Evolutionary conservation across 30 jellyfish, hydroid and myxozoan genomes (phyloP), one percentile per base, ranked within the genome.

Genomic region (Rhopilema esculentum): DNA sequence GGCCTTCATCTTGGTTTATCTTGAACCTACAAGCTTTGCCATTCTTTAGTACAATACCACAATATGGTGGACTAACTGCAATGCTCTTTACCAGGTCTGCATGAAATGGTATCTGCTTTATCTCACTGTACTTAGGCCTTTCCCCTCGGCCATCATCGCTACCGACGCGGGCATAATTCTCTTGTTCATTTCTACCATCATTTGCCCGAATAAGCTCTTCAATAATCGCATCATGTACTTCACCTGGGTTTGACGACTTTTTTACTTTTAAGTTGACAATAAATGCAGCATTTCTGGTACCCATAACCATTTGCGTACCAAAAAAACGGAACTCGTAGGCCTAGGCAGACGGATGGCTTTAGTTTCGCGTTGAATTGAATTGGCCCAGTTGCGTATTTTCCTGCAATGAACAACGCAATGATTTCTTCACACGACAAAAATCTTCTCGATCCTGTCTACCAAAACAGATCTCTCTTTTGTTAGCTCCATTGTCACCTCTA

Each of bases 41-140:
- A 48, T 84, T 84, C 20, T 84, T 53, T 73, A 84, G 62, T 17
- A 84, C 79, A 27, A 84, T 48, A 1, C 86, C 92, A 31, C 73
- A 27, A 57, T 49, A 84, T 26, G 92, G 87, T 12, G 92, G 78
- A 84, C 92, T 71, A 61, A 84, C 79, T 6, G 92, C 92, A 21
- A 84, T 23, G 57, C 77, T 75, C 26, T 52, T 12, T 16, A 84
- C 65, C 23, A 27, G 66, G 31, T 31, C 75, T 27, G 72, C 71
- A 0, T 72, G 51, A 9, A 84, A 71, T 40, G 87, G 92, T 27
- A 84, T 25, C 17, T 53, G 50, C 64, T 72, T 68, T 51, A 29
- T 27, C 51, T 22, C 66, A 30, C 85, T 19, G 12, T 40, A 2
- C 57, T 40, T 40, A 40, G 57, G 57, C 57, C 57, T 40, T 40